phyloP scores from a whole-genome alignment of 1,140 invertebrate genomes.

The Nasonia longicornis region DNA sequence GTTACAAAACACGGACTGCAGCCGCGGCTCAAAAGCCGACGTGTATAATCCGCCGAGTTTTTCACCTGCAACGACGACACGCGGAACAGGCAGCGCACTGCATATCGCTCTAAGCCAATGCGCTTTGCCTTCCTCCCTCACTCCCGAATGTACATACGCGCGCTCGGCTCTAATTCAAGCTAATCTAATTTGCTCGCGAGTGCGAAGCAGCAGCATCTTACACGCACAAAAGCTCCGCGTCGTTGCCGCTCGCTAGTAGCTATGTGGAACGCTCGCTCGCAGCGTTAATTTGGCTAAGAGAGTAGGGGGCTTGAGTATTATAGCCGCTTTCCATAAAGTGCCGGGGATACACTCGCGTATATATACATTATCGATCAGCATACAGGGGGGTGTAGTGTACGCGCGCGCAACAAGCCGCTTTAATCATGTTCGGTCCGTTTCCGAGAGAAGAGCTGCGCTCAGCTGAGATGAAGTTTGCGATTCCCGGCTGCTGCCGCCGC shows the following conservation, averaged over 20 bases:
- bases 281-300: constrained; percentile 25
- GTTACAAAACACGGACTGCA: neutral
- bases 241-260: constrained; percentile 38
- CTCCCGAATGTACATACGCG: constrained; percentile 55
- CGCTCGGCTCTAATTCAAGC: constrained; percentile 60
- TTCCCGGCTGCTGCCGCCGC: neutral
- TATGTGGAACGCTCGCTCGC: constrained; percentile 26
- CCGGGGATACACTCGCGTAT: neutral
- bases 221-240: constrained; percentile 2
- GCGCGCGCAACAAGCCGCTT: constrained; percentile 21
- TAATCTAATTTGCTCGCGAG: constrained; percentile 62
- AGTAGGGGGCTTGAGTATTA: neutral
- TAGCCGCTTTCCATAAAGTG: constrained; percentile 10
- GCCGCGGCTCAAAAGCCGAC: too few relatives aligned
- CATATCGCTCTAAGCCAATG: constrained; percentile 5
- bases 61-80: neutral
- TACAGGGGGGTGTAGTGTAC: neutral
- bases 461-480: constrained; percentile 36
- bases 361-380: constrained; percentile 21
- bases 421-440: constrained; percentile 37
- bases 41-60: too few relatives aligned
- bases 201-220: constrained; percentile 22
- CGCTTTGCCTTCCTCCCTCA: constrained; percentile 49
- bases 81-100: neutral
- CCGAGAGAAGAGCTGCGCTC: constrained; percentile 13